Percentiles rank a stretch among this genome's conserved stretches.
phyloP scores from a whole-genome alignment of 2,113 vertebrate genomes.

The Hypomesus transpacificus region DNA sequence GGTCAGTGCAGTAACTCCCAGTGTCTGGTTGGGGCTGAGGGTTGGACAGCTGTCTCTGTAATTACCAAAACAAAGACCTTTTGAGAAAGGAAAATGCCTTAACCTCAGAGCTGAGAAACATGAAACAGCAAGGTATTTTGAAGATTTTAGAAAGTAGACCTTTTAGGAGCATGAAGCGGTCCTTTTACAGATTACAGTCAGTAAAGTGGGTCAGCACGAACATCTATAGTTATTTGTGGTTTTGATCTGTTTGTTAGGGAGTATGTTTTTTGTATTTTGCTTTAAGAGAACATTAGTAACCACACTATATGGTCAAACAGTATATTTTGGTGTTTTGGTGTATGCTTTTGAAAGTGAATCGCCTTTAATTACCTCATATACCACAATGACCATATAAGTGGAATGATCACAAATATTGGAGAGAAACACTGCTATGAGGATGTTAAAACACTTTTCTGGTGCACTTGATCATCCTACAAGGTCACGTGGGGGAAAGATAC shows the following conservation, averaged over 20 bases:
- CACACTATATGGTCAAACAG: too few species aligned
- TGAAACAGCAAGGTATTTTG: conserved; percentile 38
- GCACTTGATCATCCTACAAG: conserved; percentile 36
- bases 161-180: conserved; percentile 31
- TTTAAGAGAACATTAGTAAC: conserved; percentile 22
- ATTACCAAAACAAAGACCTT: conserved; percentile 63
- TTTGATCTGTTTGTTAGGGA: too few species aligned
- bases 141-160: conserved; percentile 31
- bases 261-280: too few species aligned
- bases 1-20: conserved; percentile 46
- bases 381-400: conserved; percentile 11
- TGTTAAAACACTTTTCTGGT: conserved; percentile 18
- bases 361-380: too few species aligned
- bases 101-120: conserved; percentile 29
- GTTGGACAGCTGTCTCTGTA: conserved; percentile 63
- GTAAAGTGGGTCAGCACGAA: too few species aligned
- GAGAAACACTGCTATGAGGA: conserved; percentile 12
- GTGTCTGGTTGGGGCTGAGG: conserved; percentile 44
- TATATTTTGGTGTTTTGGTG: too few species aligned
- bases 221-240: too few species aligned
- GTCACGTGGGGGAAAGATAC: conserved; percentile 38
- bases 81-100: conserved; percentile 43
- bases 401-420: conserved; percentile 21
- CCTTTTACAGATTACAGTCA: too few species aligned
- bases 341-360: too few species aligned